Evolutionary conservation across 2,888 invertebrate species (phyloP).

Genomic region (Drosophila siamana): DNA sequence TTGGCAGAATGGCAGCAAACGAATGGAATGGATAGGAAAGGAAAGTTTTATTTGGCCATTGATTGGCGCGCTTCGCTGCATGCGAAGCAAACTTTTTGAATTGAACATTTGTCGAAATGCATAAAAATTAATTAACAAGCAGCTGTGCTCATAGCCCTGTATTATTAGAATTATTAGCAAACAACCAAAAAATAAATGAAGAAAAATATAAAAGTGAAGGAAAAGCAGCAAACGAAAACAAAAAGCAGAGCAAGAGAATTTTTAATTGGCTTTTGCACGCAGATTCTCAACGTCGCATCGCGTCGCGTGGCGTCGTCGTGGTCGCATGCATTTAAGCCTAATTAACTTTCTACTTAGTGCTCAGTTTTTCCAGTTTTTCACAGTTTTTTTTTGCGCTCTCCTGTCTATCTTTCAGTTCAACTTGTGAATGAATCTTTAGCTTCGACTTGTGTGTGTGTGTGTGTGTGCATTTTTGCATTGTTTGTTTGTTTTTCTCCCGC

Average conservation of each 20-base stretch:
- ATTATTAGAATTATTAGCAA: slow-evolving; percentile 49
- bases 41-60: slow-evolving; percentile 65
- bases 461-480: slow-evolving; percentile 68
- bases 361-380: slow-evolving; percentile 41
- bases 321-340: slow-evolving; percentile 79
- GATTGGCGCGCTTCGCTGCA: slow-evolving; percentile 60
- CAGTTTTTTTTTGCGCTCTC: slow-evolving; percentile 15
- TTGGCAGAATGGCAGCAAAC: slow-evolving; percentile 14
- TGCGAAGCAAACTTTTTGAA: slow-evolving; percentile 56
- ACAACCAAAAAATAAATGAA: slow-evolving; percentile 14
- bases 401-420: background rate
- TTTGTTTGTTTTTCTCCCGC: slow-evolving; percentile 23
- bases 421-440: slow-evolving; percentile 50
- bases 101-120: slow-evolving; percentile 74
- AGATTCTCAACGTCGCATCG: slow-evolving; percentile 39
- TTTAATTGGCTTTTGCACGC: slow-evolving; percentile 74
- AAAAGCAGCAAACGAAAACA: slow-evolving; percentile 16
- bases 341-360: slow-evolving; percentile 82
- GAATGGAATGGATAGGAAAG: slow-evolving; percentile 33
- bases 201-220: slow-evolving; percentile 18
- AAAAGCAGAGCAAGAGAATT: slow-evolving; percentile 64
- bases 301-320: slow-evolving; percentile 33
- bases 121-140: slow-evolving; percentile 81
- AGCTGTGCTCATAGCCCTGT: slow-evolving; percentile 31
- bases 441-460: slow-evolving; percentile 51